Base-by-base conservation (phyloP, 2,797 vertebrate species). In the Masticophis lateralis region DNA sequence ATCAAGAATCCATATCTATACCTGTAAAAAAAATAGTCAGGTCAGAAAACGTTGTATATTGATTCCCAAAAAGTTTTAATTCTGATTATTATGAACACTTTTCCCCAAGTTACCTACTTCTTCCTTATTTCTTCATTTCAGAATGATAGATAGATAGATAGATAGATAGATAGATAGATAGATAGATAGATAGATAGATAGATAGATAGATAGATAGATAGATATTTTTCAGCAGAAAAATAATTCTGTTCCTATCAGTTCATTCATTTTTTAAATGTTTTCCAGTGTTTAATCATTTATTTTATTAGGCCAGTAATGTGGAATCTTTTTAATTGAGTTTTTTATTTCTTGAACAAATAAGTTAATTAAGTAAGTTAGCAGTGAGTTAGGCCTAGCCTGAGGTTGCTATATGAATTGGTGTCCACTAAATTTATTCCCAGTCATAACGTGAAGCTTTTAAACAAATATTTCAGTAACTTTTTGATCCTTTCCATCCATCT, bases 141-240 rank as follows among this genome's bases (percentile, higher is more conserved):
- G 61, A 63, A 63, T 63, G 12, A 63, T 63, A 11, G 4, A 28
- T 28, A 59, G 25, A 25, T 55, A 6, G 51, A 51, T 51, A 51
- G 47, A 51, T 8, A 60, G 60, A 61, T 1, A 61, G 60, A 27
- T 3, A 25, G 60, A 61, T 3, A 61, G 60, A 61, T 3, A 27
- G 60, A 61, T 3, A 27, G 60, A 61, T 3, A 27, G 60, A 61
- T 3, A 61, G 60, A 27, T 1, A 61, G 60, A 61, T 2, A 61
- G 60, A 61, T 0, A 27, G 60, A 61, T 0, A 61, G 60, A 61
- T 53, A 47, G 47, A 0, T 55, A 8, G 8, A 59, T 59, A n/a
- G n/a, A n/a, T n/a, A n/a, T n/a, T n/a, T n/a, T 87, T 79, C 56
- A 92, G n/a, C 16, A 88, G 86, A 63, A 90, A 83, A 92, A 88